These are phyloP conservation scores for Minunthozetes semirufus DNA, from an alignment of 2,888 invertebrate genomes.

Conservation along the genomic window DNA sequence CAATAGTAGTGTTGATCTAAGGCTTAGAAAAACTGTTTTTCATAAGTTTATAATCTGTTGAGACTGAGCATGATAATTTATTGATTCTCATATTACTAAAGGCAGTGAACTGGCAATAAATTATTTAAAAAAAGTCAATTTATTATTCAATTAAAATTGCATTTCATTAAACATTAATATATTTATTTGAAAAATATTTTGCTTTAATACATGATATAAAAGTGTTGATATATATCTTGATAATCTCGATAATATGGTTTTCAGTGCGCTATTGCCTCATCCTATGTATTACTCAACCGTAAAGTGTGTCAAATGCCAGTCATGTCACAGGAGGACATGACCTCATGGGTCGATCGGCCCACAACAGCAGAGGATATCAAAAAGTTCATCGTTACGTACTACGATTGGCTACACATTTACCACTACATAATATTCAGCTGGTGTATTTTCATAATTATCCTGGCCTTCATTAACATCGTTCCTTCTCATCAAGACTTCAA, in stretches of 20 bases:
- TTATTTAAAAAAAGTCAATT: too few relatives aligned
- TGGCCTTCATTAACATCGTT: constrained; percentile 31
- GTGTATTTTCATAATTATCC: constrained; percentile 14
- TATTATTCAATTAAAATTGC: too few relatives aligned
- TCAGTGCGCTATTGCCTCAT: constrained; percentile 17
- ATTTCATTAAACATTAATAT: too few relatives aligned
- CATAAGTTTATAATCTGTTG: too few relatives aligned
- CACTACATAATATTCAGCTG: constrained; percentile 16
- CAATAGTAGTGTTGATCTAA: too few relatives aligned
- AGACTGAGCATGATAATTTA: too few relatives aligned
- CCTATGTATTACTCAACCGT: neutral
- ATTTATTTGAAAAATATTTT: too few relatives aligned
- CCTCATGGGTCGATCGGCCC: neutral
- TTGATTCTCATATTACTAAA: too few relatives aligned
- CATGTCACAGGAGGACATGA: constrained; percentile 24
- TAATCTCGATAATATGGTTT: neutral
- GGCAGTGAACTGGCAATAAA: too few relatives aligned
- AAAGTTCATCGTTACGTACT: constrained; percentile 19
- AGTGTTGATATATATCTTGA: too few relatives aligned
- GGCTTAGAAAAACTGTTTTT: too few relatives aligned
- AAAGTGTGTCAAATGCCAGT: constrained; percentile 26
- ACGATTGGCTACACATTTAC: constrained; percentile 22
- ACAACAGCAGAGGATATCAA: constrained; percentile 15
- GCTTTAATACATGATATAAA: neutral
- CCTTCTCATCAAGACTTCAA: constrained; percentile 34